Evolutionary conservation across 64 coral and sea anemone genomes (phyloP), one percentile per base, ranked within the genome.

Genomic region (Orbicella faveolata): DNA sequence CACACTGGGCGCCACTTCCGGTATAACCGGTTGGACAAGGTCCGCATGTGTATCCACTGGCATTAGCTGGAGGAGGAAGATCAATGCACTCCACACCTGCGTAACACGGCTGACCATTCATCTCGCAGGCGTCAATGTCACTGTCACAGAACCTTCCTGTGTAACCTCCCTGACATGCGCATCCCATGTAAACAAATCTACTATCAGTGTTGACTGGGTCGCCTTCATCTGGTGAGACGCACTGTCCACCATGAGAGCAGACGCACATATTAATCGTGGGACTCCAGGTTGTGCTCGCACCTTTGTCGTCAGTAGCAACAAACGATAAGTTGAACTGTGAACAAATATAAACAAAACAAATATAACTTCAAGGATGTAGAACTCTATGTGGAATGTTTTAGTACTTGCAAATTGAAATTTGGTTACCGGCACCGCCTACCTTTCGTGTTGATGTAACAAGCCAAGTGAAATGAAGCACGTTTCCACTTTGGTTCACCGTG

Each of bases 51-150:
- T 91, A 91, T 63, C 89, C 89, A 4, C 51, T 75, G n/a, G 61
- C 73, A 76, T 91, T 91, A 23, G 89, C 89, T n/a, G 89, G 89
- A 7, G 89, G 26, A 14, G 89, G 80, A 20, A 83, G 62, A 39
- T 91, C 89, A 30, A 36, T 76, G 74, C 89, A 91, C 23, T 76
- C 8, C 52, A 91, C 89, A 36, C 89, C 89, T 26, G 89, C 26
- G 34, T 91, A 91, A 77, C 89, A 91, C 39, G 89, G 89, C 26
- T 91, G 69, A 41, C 78, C 54, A 77, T 84, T 91, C 39, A 83
- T 35, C 57, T 75, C 80, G 74, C 89, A 91, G 11, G 89, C 80
- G 37, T 91, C 89, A 63, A 91, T 73, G 69, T 91, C 80, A 75
- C 57, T 91, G 23, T 83, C 80, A 76, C 89, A 91, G 54, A 63